Evolutionary conservation across 2,888 invertebrate genomes (phyloP), one percentile per base, ranked within the genome.

Genomic region (Sylvicola fuscatus): DNA sequence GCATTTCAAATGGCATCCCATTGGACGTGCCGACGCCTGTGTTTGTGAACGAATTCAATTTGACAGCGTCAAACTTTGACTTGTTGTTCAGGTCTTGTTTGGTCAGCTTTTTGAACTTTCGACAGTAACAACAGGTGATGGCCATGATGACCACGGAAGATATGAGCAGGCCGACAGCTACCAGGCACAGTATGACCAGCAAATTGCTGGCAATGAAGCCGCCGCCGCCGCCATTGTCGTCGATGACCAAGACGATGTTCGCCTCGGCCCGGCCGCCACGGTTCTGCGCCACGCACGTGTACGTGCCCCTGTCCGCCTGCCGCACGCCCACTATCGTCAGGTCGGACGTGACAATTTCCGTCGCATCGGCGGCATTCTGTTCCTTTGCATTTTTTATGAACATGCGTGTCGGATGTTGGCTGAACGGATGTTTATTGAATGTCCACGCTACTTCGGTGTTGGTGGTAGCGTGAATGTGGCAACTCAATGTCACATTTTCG

Each of bases 211-310:
- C 14, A 15, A 37, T 11, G 17, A 37, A 34, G 34, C 26, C 21
- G 15, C 13, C 31, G 6, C 30, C 34, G 30, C 32, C 34, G 12
- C 10, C 12, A 6, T 37, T 30, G 21, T 29, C 21, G 2, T 33
- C 15, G 2, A 37, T 27, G 21, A 8, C 21, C 5, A 21, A 8
- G 5, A 21, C 21, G 8, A 21, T 21, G 21, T 21, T 21, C 21
- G 21, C 21, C 21, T 21, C 21, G 21, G 21, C 21, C 5, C 21
- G 68, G 1, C 87, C 89, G 1, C 82, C 89, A 1, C 72, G 67
- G 54, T 83, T 89, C 49, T 73, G 76, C 0, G 86, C 87, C 3
- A 78, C 68, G 49, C 89, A 90, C 32, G 71, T 64, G 52, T 81
- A 82, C 35, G 73, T 69, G 1, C 81, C 81, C 44, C 70, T 68